phyloP scores from a whole-genome alignment of 2,888 invertebrate species.

The Apodemia zela region DNA sequence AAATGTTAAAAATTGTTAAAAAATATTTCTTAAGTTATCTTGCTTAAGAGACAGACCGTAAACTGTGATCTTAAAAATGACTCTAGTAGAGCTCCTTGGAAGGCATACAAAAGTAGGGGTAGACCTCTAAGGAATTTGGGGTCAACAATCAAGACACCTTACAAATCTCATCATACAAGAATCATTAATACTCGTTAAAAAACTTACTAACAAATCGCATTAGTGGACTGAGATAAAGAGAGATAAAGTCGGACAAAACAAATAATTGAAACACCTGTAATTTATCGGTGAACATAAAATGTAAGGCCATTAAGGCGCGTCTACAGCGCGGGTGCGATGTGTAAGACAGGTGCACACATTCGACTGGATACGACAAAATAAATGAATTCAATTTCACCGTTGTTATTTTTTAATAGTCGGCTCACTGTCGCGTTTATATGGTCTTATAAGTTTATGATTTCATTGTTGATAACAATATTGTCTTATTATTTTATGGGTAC shows the following conservation, averaged over 20 bases:
- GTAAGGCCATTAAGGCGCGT: constrained; percentile 20
- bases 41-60: too few relatives aligned
- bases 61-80: too few relatives aligned
- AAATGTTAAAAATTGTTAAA: too few relatives aligned
- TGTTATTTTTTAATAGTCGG: constrained; percentile 13
- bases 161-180: constrained; percentile 2
- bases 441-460: constrained; percentile 10
- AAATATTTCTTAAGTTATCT: too few relatives aligned
- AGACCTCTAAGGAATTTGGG: background rate
- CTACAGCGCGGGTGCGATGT: constrained; percentile 14
- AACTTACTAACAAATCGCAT: constrained; percentile 31
- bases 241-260: constrained; percentile 43
- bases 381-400: constrained; percentile 21
- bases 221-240: constrained; percentile 34
- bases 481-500: background rate
- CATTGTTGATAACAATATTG: background rate
- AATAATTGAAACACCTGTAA: constrained; percentile 42
- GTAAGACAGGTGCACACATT: constrained; percentile 22
- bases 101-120: background rate
- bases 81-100: too few relatives aligned
- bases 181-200: constrained; percentile 11
- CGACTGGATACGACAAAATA: constrained; percentile 15
- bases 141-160: background rate
- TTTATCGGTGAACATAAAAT: constrained; percentile 40
- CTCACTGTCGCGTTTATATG: background rate